Evolutionary conservation across 2,888 invertebrate species (phyloP).

Genomic region (Xestia sexstrigata): DNA sequence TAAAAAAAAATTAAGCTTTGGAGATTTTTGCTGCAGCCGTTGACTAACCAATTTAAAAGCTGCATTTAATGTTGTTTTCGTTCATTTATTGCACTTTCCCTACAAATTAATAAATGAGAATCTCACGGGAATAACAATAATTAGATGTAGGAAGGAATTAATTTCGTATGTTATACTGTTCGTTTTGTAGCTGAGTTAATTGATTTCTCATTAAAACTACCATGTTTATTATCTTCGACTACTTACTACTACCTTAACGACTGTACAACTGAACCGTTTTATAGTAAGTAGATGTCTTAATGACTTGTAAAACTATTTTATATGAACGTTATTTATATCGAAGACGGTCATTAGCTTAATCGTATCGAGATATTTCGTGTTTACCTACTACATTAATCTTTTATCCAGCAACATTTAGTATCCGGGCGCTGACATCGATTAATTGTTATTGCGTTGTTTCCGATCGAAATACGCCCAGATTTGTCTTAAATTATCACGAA

Average conservation of each 20-base stretch:
- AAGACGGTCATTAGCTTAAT: conserved; percentile 63
- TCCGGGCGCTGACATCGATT: conserved; percentile 62
- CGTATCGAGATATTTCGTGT: conserved; percentile 59
- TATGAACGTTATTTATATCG: conserved; percentile 41
- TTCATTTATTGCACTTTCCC: background rate
- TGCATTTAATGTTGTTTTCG: background rate
- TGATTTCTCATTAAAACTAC: conserved; percentile 35
- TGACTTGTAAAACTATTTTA: conserved; percentile 45
- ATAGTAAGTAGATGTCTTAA: conserved; percentile 44
- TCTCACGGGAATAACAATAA: conserved; percentile 29
- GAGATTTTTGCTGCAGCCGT: background rate
- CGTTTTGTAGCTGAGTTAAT: conserved; percentile 50
- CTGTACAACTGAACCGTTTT: conserved; percentile 35
- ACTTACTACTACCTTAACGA: conserved; percentile 30
- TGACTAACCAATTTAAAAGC: background rate
- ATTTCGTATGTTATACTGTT: background rate
- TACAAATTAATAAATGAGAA: conserved; percentile 26
- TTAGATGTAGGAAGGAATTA: conserved; percentile 8
- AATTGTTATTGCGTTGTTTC: conserved; percentile 69
- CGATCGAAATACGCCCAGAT: conserved; percentile 64
- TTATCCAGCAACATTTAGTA: conserved; percentile 61
- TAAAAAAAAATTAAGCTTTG: background rate
- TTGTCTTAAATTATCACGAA: conserved; percentile 64
- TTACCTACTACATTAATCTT: conserved; percentile 58
- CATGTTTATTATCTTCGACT: conserved; percentile 48